These are phyloP conservation scores for Lasioglossum vierecki DNA, from an alignment of 2,888 invertebrate species.

Conservation along the genomic window DNA sequence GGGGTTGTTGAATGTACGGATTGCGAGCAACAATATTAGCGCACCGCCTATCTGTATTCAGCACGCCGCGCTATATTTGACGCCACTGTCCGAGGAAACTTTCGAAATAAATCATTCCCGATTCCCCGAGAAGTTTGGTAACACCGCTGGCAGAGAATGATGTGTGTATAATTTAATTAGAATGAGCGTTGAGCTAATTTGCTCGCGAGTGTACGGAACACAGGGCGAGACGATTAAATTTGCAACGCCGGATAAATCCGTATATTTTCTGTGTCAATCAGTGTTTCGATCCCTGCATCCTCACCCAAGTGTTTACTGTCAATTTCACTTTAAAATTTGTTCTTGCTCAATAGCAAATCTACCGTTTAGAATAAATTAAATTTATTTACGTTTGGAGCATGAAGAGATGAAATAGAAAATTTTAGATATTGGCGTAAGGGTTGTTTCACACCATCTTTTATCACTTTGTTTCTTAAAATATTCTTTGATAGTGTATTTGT, in stretches of 20 bases:
- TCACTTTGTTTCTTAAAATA: too few species aligned
- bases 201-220: neutral
- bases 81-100: neutral
- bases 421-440: too few species aligned
- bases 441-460: neutral
- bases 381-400: neutral
- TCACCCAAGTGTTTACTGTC: neutral
- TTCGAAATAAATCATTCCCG: neutral
- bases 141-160: neutral
- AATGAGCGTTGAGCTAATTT: constrained; percentile 1
- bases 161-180: constrained; percentile 3
- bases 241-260: neutral
- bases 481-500: neutral
- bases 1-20: neutral
- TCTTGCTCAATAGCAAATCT: neutral
- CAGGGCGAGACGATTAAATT: neutral
- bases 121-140: neutral
- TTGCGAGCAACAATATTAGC: constrained; percentile 9
- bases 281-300: neutral
- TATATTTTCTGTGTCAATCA: neutral
- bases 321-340: neutral
- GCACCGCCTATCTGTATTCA: constrained; percentile 4
- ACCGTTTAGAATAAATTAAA: too few species aligned
- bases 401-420: too few species aligned
- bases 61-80: neutral